phyloP scores from a whole-genome alignment of 2,888 invertebrate genomes.

The Phalera bucephala region DNA sequence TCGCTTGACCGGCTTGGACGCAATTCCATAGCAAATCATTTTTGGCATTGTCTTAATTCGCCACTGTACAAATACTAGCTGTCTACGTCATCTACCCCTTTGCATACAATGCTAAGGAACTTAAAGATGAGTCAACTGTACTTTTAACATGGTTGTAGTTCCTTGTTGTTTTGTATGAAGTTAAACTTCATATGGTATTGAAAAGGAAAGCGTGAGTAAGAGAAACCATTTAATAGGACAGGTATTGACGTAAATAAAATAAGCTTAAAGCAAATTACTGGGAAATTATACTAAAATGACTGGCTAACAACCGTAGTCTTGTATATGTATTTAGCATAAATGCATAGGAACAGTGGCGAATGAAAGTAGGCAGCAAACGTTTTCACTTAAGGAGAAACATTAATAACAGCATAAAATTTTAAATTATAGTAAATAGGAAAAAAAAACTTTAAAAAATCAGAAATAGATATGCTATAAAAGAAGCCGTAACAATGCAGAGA shows the following conservation, averaged over 20 bases:
- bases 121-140: conserved; percentile 33
- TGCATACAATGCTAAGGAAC: conserved; percentile 42
- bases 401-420: no score
- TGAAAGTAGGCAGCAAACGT: no score
- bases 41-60: conserved; percentile 39
- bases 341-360: neutral
- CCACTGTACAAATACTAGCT: conserved; percentile 42
- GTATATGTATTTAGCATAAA: neutral
- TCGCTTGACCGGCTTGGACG: conserved; percentile 29
- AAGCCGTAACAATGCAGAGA: no score
- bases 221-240: neutral
- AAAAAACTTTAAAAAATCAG: no score
- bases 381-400: no score
- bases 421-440: no score
- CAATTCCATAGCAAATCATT: conserved; percentile 35
- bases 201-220: neutral
- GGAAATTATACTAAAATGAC: neutral
- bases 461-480: no score
- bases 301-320: neutral
- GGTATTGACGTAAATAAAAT: neutral
- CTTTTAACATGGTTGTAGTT: conserved; percentile 7
- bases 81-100: conserved; percentile 29
- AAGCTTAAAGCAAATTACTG: neutral
- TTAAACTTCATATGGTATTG: conserved; percentile 3
- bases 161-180: conserved; percentile 10